Conservation (phyloP, 2,113 vertebrate genomes). For the Phaethornis superciliosus region DNA sequence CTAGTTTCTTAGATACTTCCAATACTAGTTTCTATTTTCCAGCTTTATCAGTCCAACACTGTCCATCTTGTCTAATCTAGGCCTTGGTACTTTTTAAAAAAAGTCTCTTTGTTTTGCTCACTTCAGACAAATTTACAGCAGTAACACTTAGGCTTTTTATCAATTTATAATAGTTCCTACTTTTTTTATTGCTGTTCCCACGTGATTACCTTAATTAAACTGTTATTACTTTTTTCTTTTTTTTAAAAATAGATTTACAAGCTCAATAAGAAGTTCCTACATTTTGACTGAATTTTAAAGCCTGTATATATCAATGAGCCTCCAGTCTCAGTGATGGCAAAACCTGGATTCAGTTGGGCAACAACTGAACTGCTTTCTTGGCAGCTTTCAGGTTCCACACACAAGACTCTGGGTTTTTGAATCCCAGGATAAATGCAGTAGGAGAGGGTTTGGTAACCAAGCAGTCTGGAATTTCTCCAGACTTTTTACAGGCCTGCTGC, state of each 20-base stretch:
- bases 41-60: background rate
- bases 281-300: slow-evolving; percentile 1
- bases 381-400: background rate
- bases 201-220: background rate
- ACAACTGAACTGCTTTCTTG: background rate
- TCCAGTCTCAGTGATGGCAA: background rate
- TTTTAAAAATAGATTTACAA: background rate
- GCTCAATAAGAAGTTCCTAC: background rate
- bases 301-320: background rate
- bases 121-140: background rate
- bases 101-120: background rate
- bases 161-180: background rate
- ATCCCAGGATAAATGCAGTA: background rate
- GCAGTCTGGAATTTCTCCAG: background rate
- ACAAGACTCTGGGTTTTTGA: background rate
- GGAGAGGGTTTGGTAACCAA: background rate
- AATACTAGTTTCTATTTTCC: background rate
- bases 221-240: background rate
- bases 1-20: background rate
- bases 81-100: background rate
- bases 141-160: background rate
- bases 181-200: background rate
- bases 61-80: background rate
- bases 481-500: background rate
- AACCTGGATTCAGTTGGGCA: background rate